Conservation (phyloP, 2,113 vertebrate genomes). For the Bettongia penicillata region DNA sequence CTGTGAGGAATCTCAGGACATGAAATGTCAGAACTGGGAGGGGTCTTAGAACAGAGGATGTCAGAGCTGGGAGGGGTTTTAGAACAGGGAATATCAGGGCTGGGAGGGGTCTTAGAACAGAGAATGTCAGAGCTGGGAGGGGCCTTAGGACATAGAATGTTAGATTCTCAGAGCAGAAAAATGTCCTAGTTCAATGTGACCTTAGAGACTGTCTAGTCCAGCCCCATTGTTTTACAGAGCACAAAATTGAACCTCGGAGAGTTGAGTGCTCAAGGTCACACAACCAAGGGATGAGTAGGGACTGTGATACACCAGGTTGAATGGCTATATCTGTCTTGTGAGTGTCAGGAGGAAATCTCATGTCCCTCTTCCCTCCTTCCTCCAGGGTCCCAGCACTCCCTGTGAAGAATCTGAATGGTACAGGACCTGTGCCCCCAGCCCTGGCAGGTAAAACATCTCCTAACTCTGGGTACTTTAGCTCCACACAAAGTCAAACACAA, state of each 20-base stretch:
- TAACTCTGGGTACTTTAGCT: background rate
- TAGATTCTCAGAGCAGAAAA: background rate
- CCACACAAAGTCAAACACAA: background rate
- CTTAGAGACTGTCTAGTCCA: background rate
- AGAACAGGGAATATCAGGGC: background rate
- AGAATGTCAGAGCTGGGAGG: background rate
- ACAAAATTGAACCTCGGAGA: background rate
- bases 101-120: background rate
- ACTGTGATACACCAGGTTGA: background rate
- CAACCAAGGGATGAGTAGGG: background rate
- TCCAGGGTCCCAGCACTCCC: slow-evolving; percentile 95
- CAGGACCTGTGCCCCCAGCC: slow-evolving; percentile 94
- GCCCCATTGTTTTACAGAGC: background rate
- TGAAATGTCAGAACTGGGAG: no score
- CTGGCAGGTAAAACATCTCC: slow-evolving; percentile 89
- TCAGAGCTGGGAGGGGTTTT: background rate
- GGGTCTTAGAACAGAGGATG: no score
- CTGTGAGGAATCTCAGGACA: no score
- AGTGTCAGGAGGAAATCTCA: background rate
- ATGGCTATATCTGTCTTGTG: background rate
- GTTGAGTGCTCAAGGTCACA: background rate
- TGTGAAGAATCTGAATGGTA: slow-evolving; percentile 96
- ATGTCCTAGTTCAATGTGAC: background rate
- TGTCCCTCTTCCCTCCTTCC: background rate
- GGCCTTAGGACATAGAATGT: background rate